phyloP scores from a whole-genome alignment of 2,113 vertebrate genomes.

The Eonycteris spelaea region DNA sequence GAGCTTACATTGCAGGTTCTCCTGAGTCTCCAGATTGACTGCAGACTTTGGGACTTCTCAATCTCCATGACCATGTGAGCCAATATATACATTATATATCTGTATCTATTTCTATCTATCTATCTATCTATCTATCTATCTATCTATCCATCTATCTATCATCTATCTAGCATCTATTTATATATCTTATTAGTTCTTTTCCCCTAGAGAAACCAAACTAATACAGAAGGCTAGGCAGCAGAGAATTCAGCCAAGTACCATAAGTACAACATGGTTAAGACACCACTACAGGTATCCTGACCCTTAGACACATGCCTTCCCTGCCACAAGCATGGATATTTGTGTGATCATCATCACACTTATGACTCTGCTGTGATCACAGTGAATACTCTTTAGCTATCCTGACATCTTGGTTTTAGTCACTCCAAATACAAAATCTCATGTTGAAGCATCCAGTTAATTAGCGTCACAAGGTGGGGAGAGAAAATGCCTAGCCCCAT shows the following conservation, averaged over 20 bases:
- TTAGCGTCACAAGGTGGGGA: background rate
- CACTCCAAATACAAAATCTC: background rate
- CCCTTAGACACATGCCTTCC: background rate
- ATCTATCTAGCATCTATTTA: too few species aligned
- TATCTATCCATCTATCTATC: too few species aligned
- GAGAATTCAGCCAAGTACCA: background rate
- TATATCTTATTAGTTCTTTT: too few species aligned
- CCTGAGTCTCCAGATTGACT: background rate
- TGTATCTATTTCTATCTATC: too few species aligned
- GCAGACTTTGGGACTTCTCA: too few species aligned
- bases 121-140: too few species aligned
- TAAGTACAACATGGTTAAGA: background rate
- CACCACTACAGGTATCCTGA: background rate
- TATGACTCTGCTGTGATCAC: background rate
- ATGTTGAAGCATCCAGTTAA: background rate
- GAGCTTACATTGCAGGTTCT: background rate
- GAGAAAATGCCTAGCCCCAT: rapidly evolving
- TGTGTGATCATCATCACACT: background rate
- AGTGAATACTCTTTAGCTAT: background rate
- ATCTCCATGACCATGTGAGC: too few species aligned
- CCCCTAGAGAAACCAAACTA: background rate
- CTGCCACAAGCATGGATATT: background rate
- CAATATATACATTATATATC: too few species aligned
- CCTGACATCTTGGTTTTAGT: too few species aligned
- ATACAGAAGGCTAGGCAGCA: background rate